Base-by-base conservation (phyloP, 2,888 invertebrate species). In the Apeira syringaria region DNA sequence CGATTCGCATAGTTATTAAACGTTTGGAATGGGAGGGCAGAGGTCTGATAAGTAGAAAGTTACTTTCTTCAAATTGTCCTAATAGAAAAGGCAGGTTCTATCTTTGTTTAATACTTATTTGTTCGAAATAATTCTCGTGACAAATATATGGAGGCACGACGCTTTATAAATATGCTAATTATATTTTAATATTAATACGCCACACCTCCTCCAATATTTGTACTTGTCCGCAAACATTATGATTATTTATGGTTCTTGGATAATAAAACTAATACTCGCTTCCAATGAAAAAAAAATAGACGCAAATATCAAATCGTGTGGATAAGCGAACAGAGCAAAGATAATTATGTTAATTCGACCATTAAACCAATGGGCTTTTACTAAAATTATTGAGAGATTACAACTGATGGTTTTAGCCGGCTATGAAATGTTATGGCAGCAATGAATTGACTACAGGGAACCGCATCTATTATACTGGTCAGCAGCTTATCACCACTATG, bases 311-410 rank as follows among this genome's bases (percentile, higher is more conserved):
- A 65, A 69, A 61, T 66, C 60, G 59, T 59, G 42, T 56, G 53
- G 63, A 64, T 61, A 61, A 64, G 62, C 58, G 53, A 67, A 61
- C 66, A 53, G 58, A 68, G 62, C 58, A 61, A 56, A 62, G 53
- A 56, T 71, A 6, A 74, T 80, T 82, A 83, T 80, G 74, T 62
- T 75, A 80, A 82, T 80, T 70, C 47, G 63, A 53, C 64, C 57
- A 77, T 77, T 76, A 75, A 67, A 53, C 62, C 64, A 62, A 74
- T 74, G 67, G 74, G 75, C 72, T 77, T 74, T 74, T 64, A 74
- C 56, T 62, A 75, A 69, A 75, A 75, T 68, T 17, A 1, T 44
- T 29, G 38, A 26, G 29, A 29, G 29, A 13, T 4, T 15, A n/a
- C n/a, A 15, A 6, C n/a, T 2, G 7, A 15, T 24, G 34, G 2